Percentiles rank a stretch among this genome's conserved stretches.
Evolutionary conservation across 1,140 invertebrate genomes (phyloP).

Genomic region (Dinoponera quadriceps): DNA sequence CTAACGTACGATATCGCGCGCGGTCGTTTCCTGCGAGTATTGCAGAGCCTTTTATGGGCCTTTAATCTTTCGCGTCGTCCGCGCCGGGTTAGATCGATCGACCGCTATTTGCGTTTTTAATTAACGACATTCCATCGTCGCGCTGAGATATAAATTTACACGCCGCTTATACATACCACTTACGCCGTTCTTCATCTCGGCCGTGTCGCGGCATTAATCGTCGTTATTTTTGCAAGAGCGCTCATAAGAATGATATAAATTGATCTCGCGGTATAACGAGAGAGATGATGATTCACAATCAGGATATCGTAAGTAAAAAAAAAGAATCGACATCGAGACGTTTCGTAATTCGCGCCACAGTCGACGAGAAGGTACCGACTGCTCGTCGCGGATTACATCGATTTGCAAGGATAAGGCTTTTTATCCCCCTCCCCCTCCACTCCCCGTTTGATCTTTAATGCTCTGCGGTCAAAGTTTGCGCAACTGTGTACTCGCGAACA

Average conservation of each 20-base stretch:
- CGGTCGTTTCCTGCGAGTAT: not conserved
- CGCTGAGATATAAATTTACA: slow-evolving; percentile 77
- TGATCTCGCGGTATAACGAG: slow-evolving; percentile 7
- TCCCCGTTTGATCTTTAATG: slow-evolving; percentile 30
- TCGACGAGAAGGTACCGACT: slow-evolving; percentile 7
- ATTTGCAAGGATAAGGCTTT: slow-evolving; percentile 1
- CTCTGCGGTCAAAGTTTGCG: slow-evolving; percentile 22
- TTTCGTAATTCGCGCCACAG: not conserved
- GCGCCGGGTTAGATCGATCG: slow-evolving; percentile 40
- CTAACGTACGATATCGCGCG: not conserved
- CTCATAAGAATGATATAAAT: slow-evolving; percentile 13
- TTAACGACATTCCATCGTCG: slow-evolving; percentile 61
- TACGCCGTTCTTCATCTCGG: slow-evolving; percentile 66
- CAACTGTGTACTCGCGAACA: not conserved
- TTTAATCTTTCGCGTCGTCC: slow-evolving; percentile 41
- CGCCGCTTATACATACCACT: slow-evolving; percentile 73
- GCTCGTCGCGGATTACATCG: slow-evolving; percentile 28
- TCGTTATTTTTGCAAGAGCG: slow-evolving; percentile 27
- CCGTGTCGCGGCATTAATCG: slow-evolving; percentile 57
- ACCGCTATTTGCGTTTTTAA: slow-evolving; percentile 61
- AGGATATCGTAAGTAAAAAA: not conserved
- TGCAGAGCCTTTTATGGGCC: slow-evolving; percentile 22
- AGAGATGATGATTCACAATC: not conserved
- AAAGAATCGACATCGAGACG: not conserved
- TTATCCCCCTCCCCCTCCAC: not conserved